Base-by-base conservation (phyloP, 1,140 invertebrate species). In the Tachypleus tridentatus region DNA sequence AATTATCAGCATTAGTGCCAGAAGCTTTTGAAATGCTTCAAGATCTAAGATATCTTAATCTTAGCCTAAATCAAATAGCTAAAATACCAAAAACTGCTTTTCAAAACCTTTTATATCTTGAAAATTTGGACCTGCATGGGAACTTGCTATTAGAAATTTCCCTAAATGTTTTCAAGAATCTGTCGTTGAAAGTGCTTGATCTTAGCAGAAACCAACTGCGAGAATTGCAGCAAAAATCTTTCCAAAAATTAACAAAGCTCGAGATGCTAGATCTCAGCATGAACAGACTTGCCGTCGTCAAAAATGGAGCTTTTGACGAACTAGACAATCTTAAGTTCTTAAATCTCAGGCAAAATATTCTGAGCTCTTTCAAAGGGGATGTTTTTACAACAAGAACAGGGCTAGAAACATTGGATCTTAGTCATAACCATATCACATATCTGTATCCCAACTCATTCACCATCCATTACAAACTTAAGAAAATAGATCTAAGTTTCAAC, bases 371-470 rank as follows among this genome's bases (percentile, higher is more conserved):
- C 71, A 88, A 87, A 78, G 87, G 86, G 4, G 87, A 69, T 73
- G 83, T 90, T 4, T 91, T 92, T 72, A 87, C 86, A 0, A 86
- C 86, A 57, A 85, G 91, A 51, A 66, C 87, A 0, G 86, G 89
- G 73, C 77, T 91, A 50, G 84, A 88, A 77, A 78, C 83, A 61
- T 76, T 91, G 48, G 85, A 89, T 72, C 80, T 91, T 49, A 85
- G 85, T 6, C 75, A 87, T 59, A 91, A 91, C 77, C 83, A 86
- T 68, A 76, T 91, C 50, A 85, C 83, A 70, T 89, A 89, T 74
- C 75, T 89, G 51, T 89, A 87, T 70, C 86, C 87, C 11, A 92
- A 74, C 80, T 90, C 54, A 84, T 92, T 63, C 81, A 82, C 83
- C 81, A 83, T 50, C 77, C 76, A 69, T 56, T 64, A 72, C 9